Evolutionary conservation across 2,797 vertebrate genomes (phyloP), one percentile per base, ranked within the genome.

Genomic region (Astyanax mexicanus): DNA sequence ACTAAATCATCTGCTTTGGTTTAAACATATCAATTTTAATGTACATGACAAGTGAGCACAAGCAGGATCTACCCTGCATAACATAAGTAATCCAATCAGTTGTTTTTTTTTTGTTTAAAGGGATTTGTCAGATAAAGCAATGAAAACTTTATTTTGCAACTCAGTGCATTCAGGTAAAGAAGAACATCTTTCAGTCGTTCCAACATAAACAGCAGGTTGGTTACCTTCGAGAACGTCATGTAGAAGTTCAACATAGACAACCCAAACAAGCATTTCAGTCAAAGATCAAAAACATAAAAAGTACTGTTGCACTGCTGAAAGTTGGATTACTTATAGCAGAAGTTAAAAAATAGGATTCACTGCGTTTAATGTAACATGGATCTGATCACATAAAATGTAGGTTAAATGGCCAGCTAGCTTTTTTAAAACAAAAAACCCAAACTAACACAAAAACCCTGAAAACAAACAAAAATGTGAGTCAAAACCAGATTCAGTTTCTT

Each of bases 141-240:
- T 15, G 27, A 45, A 72, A 77, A 10, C 68, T 83, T 80, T 80
- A 80, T 83, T 83, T 75, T 75, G 42, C 17, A 69, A 52, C 52
- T 75, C 44, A 47, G 38, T 47, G 70, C 17, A 71, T 66, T 66
- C 62, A 70, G 42, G 52, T 58, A 8, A 32, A n/a, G 25, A 32
- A 72, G 47, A 64, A 62, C 13, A 23, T 21, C 1, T 3, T 45
- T 27, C 25, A 72, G 66, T 35, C 45, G n/a, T 66, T 62, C 37
- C 25, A 54, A 42, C 74, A 21, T 62, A 78, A 80, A 82, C 13
- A 68, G 45, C 45, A 29, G 29, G 15, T 58, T 64, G 42, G 32
- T 32, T 29, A 66, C 29, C 38, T 15, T 7, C 45, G 25, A 8
- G 29, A 32, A 32, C 29, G 32, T 5, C n/a, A n/a, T n/a, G n/a